phyloP scores from a whole-genome alignment of 35 echinoderm and acorn worm genomes.

The Eucidaris tribuloides region DNA sequence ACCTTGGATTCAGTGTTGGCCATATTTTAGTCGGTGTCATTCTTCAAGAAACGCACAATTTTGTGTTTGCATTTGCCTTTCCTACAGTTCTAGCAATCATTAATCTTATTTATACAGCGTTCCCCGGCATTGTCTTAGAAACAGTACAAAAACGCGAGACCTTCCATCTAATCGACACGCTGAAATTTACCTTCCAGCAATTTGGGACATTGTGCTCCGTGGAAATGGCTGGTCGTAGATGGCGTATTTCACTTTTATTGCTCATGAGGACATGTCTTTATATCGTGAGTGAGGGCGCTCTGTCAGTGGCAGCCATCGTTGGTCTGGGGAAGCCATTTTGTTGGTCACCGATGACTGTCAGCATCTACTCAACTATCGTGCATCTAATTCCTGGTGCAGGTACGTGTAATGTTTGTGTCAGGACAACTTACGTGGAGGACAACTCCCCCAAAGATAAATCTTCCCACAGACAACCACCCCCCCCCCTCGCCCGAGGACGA shows the following conservation, averaged over 20 bases:
- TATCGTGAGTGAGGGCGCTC: conserved; percentile 1
- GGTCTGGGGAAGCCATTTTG: conserved; percentile 48
- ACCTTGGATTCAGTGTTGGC: conserved; percentile 6
- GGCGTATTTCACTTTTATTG: not conserved
- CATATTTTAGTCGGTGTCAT: conserved; percentile 17
- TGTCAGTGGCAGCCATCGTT: conserved; percentile 20
- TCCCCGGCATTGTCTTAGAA: conserved; percentile 17
- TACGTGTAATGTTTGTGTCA: too few relatives aligned
- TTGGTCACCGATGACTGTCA: conserved; percentile 24
- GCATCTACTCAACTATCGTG: conserved; percentile 14
- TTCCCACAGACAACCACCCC: too few relatives aligned
- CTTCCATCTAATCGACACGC: not conserved
- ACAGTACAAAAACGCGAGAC: not conserved
- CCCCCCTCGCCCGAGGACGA: too few relatives aligned
- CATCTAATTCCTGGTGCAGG: conserved; percentile 16
- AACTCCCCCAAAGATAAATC: too few relatives aligned
- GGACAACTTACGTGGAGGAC: too few relatives aligned
- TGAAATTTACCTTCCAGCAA: not conserved
- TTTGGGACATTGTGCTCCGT: not conserved
- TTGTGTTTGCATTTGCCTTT: not conserved
- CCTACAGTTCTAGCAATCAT: not conserved
- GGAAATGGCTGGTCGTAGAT: not conserved
- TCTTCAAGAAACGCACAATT: conserved; percentile 6
- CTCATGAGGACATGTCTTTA: not conserved
- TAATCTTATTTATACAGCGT: conserved; percentile 15